phyloP scores from a whole-genome alignment of 2,113 vertebrate species.

The Scomber japonicus region DNA sequence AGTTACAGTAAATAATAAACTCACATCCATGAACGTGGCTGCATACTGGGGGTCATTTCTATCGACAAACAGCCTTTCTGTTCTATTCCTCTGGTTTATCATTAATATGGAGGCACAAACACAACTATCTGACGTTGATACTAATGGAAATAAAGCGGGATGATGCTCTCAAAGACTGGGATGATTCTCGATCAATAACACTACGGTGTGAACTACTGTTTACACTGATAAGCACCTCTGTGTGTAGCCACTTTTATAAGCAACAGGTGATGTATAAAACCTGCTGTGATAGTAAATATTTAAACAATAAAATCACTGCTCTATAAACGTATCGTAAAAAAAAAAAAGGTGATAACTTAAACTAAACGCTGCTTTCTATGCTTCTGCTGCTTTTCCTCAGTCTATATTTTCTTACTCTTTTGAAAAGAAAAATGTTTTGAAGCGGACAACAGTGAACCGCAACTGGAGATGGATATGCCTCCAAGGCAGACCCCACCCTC shows the following conservation, averaged over 20 bases:
- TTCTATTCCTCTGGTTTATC: neutral
- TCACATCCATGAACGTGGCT: neutral
- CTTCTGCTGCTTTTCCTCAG: constrained; percentile 5
- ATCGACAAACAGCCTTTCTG: neutral
- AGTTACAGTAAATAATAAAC: neutral
- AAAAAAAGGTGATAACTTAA: neutral
- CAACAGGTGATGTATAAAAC: no score
- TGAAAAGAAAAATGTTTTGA: constrained; percentile 65
- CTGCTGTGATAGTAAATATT: no score
- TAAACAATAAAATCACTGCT: neutral
- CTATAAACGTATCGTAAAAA: neutral
- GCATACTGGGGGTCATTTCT: neutral
- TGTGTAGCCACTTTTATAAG: neutral
- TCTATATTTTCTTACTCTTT: constrained; percentile 42
- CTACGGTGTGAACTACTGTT: neutral
- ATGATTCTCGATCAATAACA: neutral
- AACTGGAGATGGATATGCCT: constrained; percentile 74
- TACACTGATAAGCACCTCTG: neutral
- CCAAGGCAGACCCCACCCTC: constrained; percentile 74
- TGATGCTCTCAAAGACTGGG: neutral
- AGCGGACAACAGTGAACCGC: constrained; percentile 60
- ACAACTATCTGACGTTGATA: neutral
- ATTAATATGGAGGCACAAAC: neutral
- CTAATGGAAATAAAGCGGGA: neutral
- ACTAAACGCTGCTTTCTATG: neutral